phyloP scores from a whole-genome alignment of 2,113 vertebrate genomes.

The Nesoenas mayeri region DNA sequence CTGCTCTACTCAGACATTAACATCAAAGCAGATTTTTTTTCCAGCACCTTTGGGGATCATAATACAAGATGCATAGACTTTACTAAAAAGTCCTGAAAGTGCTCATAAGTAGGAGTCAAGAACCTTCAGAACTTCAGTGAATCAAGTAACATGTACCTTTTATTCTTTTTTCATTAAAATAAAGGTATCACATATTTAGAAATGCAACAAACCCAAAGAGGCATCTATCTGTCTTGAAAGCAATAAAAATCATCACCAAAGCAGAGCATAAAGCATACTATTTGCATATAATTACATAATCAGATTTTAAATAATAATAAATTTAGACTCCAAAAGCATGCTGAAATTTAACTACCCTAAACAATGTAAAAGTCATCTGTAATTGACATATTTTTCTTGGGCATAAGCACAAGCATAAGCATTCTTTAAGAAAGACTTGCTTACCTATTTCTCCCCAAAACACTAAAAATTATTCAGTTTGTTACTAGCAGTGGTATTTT shows the following conservation, averaged over 20 bases:
- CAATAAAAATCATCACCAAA: not conserved
- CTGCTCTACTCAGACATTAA: not conserved
- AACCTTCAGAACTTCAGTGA: not conserved
- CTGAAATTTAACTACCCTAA: not conserved
- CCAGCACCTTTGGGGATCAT: not conserved
- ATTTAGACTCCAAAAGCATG: not conserved
- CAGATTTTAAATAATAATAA: not conserved
- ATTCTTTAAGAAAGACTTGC: not conserved
- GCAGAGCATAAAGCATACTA: not conserved
- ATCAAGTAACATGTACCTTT: not conserved
- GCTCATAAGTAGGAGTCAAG: not conserved
- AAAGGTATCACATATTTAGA: not conserved
- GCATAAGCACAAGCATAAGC: not conserved
- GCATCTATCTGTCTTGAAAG: not conserved
- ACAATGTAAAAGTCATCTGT: not conserved
- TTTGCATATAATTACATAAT: not conserved
- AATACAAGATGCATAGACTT: not conserved
- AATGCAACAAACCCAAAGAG: not conserved
- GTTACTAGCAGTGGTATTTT: not conserved
- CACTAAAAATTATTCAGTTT: not conserved
- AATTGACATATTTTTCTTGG: not conserved
- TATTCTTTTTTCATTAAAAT: not conserved
- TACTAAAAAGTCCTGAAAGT: not conserved
- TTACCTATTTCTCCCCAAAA: not conserved
- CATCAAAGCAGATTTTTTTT: not conserved